These are phyloP conservation scores for Rhabdophis nuchalis DNA, from an alignment of 2,797 vertebrate genomes.

Conservation along the genomic window DNA sequence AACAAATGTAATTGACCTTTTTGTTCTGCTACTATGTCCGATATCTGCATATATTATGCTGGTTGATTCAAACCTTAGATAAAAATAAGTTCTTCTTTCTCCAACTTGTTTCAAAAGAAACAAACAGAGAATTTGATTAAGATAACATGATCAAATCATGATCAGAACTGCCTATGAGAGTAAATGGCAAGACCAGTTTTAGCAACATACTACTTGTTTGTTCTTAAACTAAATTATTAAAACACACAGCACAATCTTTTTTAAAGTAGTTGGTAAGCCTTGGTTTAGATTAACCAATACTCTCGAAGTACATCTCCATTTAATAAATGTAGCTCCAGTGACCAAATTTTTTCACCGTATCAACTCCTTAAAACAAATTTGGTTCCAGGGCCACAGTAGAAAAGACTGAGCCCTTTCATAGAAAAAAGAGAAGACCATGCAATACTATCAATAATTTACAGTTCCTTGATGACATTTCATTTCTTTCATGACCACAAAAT, in stretches of 20 bases:
- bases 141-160: not conserved
- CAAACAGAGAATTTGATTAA: not conserved
- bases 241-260: not conserved
- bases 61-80: not conserved
- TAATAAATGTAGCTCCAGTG: not conserved
- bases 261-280: slow-evolving; percentile 13
- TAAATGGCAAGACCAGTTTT: not conserved
- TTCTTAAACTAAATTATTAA: not conserved
- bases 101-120: not conserved
- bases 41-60: not conserved
- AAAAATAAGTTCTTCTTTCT: not conserved
- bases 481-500: slow-evolving; percentile 40
- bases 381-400: not conserved
- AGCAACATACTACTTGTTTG: not conserved
- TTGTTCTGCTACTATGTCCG: no score
- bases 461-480: slow-evolving; percentile 22
- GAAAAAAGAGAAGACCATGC: slow-evolving; percentile 19
- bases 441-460: slow-evolving; percentile 5
- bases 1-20: not conserved
- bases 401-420: slow-evolving; percentile 19
- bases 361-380: not conserved
- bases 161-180: not conserved
- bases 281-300: not conserved
- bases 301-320: slow-evolving; percentile 14
- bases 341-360: slow-evolving; percentile 10